phyloP scores from a whole-genome alignment of 2,797 vertebrate species.

The Petrocephalus schoutedeni region DNA sequence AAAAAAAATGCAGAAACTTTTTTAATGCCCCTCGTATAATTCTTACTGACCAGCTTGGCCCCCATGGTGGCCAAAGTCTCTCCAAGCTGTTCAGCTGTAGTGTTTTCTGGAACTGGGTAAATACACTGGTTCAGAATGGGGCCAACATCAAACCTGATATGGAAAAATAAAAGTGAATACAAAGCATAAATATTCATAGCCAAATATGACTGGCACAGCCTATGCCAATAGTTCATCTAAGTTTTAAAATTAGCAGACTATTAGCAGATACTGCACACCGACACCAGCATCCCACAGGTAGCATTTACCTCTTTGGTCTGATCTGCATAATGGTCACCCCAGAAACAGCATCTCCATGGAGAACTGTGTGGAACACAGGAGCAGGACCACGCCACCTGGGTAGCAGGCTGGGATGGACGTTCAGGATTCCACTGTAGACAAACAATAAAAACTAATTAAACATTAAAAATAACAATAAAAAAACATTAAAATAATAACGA shows the following conservation, averaged over 20 bases:
- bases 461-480: too few species aligned
- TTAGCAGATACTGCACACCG: not conserved
- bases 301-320: constrained; percentile 72
- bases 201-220: not conserved
- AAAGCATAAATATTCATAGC: not conserved
- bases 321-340: constrained; percentile 93
- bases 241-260: not conserved
- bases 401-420: constrained; percentile 87
- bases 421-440: constrained; percentile 76
- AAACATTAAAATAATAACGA: too few species aligned
- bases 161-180: not conserved
- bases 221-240: not conserved
- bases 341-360: constrained; percentile 75
- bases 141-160: constrained; percentile 82
- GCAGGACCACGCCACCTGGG: constrained; percentile 89
- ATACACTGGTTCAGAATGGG: constrained; percentile 80
- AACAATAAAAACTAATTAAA: not conserved
- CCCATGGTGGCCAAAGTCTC: constrained; percentile 66
- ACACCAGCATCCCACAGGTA: not conserved
- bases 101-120: constrained; percentile 64
- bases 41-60: constrained; percentile 69
- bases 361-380: constrained; percentile 80
- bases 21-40: not conserved
- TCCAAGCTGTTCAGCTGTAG: constrained; percentile 75
- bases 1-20: too few species aligned